Percentiles rank a stretch among this genome's conserved stretches.
phyloP scores from a whole-genome alignment of 2,113 vertebrate genomes.

The Varanus komodoensis region DNA sequence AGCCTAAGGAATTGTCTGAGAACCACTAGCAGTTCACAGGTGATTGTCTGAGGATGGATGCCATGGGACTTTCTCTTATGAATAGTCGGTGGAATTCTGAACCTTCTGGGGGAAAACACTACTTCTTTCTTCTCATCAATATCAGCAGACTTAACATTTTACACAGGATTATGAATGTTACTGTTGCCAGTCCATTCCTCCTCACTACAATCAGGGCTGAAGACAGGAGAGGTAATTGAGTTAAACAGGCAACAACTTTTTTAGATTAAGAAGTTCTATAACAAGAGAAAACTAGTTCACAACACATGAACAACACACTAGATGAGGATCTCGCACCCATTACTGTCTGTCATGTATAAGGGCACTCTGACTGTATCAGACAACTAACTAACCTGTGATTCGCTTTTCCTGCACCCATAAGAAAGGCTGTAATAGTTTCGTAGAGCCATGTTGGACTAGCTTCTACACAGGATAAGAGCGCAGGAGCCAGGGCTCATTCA shows the following conservation, averaged over 20 bases:
- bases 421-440: too few relatives aligned
- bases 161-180: neutral
- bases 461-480: too few relatives aligned
- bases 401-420: neutral
- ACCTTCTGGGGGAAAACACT: neutral
- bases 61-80: rapidly evolving
- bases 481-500: too few relatives aligned
- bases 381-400: neutral
- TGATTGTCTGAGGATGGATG: neutral
- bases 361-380: neutral
- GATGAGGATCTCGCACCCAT: neutral
- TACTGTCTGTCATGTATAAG: too few relatives aligned
- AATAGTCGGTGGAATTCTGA: neutral
- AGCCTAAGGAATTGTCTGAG: neutral
- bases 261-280: neutral
- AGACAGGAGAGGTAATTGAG: neutral
- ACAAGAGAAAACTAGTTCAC: too few relatives aligned
- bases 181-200: neutral
- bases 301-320: neutral
- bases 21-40: neutral
- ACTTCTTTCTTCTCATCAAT: neutral
- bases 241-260: neutral
- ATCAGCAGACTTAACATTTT: neutral
- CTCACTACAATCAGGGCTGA: neutral
- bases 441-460: too few relatives aligned